Percentiles rank a stretch among this genome's conserved stretches.
phyloP scores from a whole-genome alignment of 2,113 vertebrate genomes.

The Noctilio leporinus region DNA sequence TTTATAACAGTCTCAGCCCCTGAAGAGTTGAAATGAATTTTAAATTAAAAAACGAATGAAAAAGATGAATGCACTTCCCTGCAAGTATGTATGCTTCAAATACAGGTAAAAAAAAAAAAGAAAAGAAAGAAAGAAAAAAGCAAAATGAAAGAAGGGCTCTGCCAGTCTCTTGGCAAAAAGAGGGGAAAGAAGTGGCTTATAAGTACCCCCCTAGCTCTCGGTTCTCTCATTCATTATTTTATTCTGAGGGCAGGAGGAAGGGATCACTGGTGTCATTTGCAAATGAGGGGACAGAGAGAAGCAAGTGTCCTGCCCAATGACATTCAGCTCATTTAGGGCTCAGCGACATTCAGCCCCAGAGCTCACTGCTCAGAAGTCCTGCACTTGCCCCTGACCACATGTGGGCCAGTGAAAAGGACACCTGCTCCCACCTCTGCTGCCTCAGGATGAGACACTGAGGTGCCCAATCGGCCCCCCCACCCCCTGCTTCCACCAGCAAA shows the following conservation, averaged over 20 bases:
- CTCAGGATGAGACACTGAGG: not conserved
- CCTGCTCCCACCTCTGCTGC: accelerated
- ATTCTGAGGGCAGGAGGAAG: no score
- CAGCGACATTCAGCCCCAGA: not conserved
- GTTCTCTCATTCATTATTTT: not conserved
- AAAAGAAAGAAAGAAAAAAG: no score
- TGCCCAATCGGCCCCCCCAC: accelerated
- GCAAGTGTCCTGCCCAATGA: not conserved
- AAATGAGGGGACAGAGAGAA: not conserved
- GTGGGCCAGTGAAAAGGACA: not conserved
- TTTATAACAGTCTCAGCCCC: not conserved
- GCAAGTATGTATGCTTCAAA: not conserved
- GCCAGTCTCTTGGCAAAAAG: not conserved
- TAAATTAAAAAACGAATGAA: slow-evolving; percentile 28
- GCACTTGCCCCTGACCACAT: accelerated
- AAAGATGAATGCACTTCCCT: not conserved
- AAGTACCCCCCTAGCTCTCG: not conserved
- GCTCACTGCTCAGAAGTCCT: not conserved
- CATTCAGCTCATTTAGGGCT: not conserved
- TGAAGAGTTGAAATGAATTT: slow-evolving; percentile 18
- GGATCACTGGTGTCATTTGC: not conserved
- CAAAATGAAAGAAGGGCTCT: no score
- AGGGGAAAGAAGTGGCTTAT: not conserved
- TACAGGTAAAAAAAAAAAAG: not conserved
- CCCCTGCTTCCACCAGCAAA: not conserved